Percentiles rank a stretch among this genome's conserved stretches.
phyloP scores from a whole-genome alignment of 2,888 invertebrate genomes.

The Ctena decussata region DNA sequence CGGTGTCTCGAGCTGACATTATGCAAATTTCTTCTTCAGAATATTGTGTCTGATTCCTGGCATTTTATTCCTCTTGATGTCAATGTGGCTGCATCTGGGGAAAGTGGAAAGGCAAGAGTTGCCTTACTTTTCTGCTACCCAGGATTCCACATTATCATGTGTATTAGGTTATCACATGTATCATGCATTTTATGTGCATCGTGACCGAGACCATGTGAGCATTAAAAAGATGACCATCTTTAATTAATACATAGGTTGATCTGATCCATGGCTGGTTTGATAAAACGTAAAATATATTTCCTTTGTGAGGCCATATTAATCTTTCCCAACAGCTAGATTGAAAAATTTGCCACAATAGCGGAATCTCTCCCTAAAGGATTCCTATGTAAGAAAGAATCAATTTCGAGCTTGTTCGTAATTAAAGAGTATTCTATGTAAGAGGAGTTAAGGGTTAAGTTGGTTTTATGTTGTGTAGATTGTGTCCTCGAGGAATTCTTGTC shows the following conservation, averaged over 20 bases:
- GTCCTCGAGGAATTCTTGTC: not conserved
- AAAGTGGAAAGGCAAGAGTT: too few species aligned
- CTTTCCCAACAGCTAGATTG: not conserved
- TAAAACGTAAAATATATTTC: too few species aligned
- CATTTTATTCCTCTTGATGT: conserved; percentile 12
- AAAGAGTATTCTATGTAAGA: conserved; percentile 12
- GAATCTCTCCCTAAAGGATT: not conserved
- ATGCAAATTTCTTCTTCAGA: not conserved
- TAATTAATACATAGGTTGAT: too few species aligned
- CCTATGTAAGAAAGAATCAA: not conserved
- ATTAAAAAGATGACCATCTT: too few species aligned
- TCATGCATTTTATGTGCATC: too few species aligned
- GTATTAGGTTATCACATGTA: not conserved
- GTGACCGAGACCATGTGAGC: too few species aligned
- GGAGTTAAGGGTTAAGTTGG: not conserved
- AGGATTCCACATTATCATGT: too few species aligned
- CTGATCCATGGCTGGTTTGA: too few species aligned
- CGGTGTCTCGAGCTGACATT: not conserved
- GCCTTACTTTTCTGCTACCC: too few species aligned
- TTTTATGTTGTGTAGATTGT: not conserved
- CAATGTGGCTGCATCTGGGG: too few species aligned
- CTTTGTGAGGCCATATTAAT: not conserved
- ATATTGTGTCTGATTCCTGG: conserved; percentile 2
- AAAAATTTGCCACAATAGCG: not conserved
- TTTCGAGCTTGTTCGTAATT: conserved; percentile 7